phyloP scores from a whole-genome alignment of 1,140 invertebrate species.

The Globodera ellingtonae region DNA sequence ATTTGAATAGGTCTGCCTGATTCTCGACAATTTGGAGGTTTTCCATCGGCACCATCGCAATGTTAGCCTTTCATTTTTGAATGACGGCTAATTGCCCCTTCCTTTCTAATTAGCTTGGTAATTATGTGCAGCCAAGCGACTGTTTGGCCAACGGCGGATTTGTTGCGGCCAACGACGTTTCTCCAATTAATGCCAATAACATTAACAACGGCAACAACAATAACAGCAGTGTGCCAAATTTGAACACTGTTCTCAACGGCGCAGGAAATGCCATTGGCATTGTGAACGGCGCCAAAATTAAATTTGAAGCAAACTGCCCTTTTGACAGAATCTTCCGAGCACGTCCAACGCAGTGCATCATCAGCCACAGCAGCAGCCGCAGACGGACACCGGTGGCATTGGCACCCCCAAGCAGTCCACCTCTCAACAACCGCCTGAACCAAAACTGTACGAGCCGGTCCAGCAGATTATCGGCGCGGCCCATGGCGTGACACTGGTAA shows the following conservation, averaged over 20 bases:
- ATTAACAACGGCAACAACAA: neutral
- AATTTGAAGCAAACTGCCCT: neutral
- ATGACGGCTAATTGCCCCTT: conserved; percentile 1
- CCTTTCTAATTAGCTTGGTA: neutral
- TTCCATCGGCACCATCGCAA: conserved; percentile 55
- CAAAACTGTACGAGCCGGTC: conserved; percentile 80
- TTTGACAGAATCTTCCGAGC: conserved; percentile 10
- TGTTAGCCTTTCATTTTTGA: conserved; percentile 30
- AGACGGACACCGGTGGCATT: neutral
- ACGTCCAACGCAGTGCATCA: neutral
- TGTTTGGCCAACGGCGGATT: conserved; percentile 9
- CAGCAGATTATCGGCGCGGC: conserved; percentile 78
- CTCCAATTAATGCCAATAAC: conserved; percentile 5
- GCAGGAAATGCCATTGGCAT: neutral
- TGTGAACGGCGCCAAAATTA: conserved; percentile 4
- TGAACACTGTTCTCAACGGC: neutral
- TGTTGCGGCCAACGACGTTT: conserved; percentile 5
- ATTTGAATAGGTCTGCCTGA: conserved; percentile 52
- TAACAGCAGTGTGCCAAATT: conserved; percentile 22
- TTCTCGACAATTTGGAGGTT: conserved; percentile 61
- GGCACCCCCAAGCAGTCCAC: neutral
- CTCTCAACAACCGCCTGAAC: conserved; percentile 57
- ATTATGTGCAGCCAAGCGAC: neutral
- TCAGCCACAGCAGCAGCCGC: neutral
- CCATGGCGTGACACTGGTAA: conserved; percentile 78